Base-by-base conservation (phyloP, 2,113 vertebrate species). In the Corythoichthys intestinalis region DNA sequence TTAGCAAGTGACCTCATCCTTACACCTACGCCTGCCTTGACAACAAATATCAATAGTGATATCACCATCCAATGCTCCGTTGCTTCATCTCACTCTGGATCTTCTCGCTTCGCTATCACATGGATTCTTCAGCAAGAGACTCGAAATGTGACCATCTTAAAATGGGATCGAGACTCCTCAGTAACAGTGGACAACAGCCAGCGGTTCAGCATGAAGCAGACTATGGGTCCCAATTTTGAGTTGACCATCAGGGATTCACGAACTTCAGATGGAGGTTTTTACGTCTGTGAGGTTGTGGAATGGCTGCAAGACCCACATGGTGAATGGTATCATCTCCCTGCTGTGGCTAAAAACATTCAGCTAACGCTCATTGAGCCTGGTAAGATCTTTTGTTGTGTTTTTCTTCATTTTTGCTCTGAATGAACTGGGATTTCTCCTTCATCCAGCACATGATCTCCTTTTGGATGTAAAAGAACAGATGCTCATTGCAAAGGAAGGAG, bases 281-380 rank as follows among this genome's bases (percentile, higher is more conserved):
- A 93, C 53, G 2, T 6, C 1, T 93, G 93, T 61, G 17, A 74
- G 44, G 91, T 93, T 50, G 82, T 52, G 54, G 92, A 93, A 75
- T 93, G 89, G 89, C 81, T 89, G 2, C 87, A 87, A 59, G 90
- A 89, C 71, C 80, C 91, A 60, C 73, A 57, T 12, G 84, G 83
- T 10, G 65, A 79, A 34, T 93, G 91, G 91, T 90, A 87, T 77
- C 12, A 49, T 2, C 77, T 92, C 44, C 2, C 83, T 4, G 11
- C 71, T 12, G 65, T 66, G 44, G 77, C 70, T 38, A 66, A 1
- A 57, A 46, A 52, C 4, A 78, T 67, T 15, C 0, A 66, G 2
- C 54, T 92, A 17, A n/a, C 17, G 9, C 44, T 92, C 20, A 63
- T 0, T 34, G 83, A 66, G 34, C 49, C 64, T 39, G 64, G 47